Conservation (phyloP, 1,140 invertebrate genomes). For the Dreissena polymorpha region DNA sequence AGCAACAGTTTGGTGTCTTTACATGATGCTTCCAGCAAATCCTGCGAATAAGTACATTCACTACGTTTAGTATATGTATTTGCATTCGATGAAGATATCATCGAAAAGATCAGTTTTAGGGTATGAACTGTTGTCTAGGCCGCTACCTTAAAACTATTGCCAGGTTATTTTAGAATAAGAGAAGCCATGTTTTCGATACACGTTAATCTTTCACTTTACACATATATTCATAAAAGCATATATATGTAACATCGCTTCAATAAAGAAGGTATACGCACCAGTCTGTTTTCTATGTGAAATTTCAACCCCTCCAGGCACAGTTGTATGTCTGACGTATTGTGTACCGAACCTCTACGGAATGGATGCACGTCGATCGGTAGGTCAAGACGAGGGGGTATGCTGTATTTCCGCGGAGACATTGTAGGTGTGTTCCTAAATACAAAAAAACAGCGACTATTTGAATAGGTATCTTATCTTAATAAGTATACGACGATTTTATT, state of each 20-base stretch:
- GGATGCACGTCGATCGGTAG: conserved; percentile 36
- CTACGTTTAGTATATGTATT: neutral
- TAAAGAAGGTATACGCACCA: neutral
- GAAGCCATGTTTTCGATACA: no score
- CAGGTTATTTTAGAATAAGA: no score
- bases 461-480: no score
- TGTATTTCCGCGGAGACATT: conserved; percentile 16
- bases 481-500: no score
- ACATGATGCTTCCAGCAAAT: conserved; percentile 12
- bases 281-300: conserved; percentile 12
- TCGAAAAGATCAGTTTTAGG: neutral
- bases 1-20: conserved; percentile 4
- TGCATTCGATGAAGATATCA: neutral
- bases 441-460: neutral
- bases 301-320: conserved; percentile 23
- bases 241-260: no score
- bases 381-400: conserved; percentile 29
- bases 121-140: neutral
- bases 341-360: conserved; percentile 24
- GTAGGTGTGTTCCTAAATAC: neutral
- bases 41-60: conserved; percentile 16
- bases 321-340: conserved; percentile 26
- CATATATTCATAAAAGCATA: no score
- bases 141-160: neutral
- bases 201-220: no score